phyloP scores from a whole-genome alignment of 2,888 invertebrate species.

The Leistus spinibarbis region DNA sequence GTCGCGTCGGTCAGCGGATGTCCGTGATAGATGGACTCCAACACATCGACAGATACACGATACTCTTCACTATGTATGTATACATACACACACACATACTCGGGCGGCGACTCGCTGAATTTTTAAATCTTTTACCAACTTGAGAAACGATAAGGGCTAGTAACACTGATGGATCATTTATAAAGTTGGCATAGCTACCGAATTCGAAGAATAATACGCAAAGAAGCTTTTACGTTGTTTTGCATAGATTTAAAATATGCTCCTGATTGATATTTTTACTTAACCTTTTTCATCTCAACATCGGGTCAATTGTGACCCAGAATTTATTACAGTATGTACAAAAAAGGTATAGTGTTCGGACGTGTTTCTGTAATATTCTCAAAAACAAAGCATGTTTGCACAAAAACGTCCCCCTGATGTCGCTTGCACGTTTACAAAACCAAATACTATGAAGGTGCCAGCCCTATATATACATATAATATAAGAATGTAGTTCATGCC shows the following conservation, averaged over 20 bases:
- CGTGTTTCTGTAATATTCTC: too few species aligned
- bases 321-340: too few species aligned
- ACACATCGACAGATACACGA: background rate
- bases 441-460: too few species aligned
- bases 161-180: constrained; percentile 26
- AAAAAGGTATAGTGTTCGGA: too few species aligned
- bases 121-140: constrained; percentile 33
- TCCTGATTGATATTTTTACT: background rate
- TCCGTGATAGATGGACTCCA: constrained; percentile 30
- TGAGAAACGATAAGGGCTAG: background rate
- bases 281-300: background rate
- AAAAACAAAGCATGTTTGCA: too few species aligned
- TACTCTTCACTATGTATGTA: background rate
- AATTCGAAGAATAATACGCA: background rate
- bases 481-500: too few species aligned
- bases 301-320: too few species aligned
- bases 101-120: constrained; percentile 15
- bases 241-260: background rate
- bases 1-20: constrained; percentile 16
- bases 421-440: too few species aligned
- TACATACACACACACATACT: background rate
- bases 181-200: background rate
- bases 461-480: too few species aligned
- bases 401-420: too few species aligned
- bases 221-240: background rate